Evolutionary conservation across 1,140 invertebrate genomes (phyloP).

Genomic region (Maconellicoccus hirsutus): DNA sequence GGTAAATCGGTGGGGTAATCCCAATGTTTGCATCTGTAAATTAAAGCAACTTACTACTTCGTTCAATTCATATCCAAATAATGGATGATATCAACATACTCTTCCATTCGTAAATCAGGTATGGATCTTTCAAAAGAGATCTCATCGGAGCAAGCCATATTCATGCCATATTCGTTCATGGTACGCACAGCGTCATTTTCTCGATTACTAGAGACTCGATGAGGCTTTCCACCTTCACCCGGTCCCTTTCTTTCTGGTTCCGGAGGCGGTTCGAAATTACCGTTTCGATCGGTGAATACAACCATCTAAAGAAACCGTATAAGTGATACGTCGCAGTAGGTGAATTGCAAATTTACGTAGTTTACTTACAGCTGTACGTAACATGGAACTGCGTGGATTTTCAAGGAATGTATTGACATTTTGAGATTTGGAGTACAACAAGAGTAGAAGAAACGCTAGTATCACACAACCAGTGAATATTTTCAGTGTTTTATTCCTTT

Average conservation of each 20-base stretch:
- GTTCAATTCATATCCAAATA: no score
- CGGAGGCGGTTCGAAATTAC: slow-evolving; percentile 57
- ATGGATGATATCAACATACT: slow-evolving; percentile 42
- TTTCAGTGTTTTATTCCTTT: slow-evolving; percentile 23
- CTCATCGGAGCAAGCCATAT: slow-evolving; percentile 91
- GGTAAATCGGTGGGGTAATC: slow-evolving; percentile 83
- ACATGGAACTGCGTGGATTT: not conserved
- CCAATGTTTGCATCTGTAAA: slow-evolving; percentile 82
- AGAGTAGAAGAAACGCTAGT: slow-evolving; percentile 14
- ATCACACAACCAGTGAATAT: slow-evolving; percentile 18
- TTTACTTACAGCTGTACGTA: slow-evolving; percentile 14
- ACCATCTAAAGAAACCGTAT: not conserved
- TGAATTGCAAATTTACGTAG: not conserved
- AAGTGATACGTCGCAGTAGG: not conserved
- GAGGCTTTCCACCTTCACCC: slow-evolving; percentile 69
- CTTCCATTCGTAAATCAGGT: slow-evolving; percentile 71
- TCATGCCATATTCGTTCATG: slow-evolving; percentile 88
- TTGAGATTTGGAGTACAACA: slow-evolving; percentile 19
- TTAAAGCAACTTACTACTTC: slow-evolving; percentile 19
- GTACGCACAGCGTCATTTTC: slow-evolving; percentile 64
- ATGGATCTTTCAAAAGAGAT: slow-evolving; percentile 69
- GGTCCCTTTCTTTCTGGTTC: slow-evolving; percentile 52
- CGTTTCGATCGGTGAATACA: slow-evolving; percentile 28
- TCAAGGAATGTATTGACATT: not conserved
- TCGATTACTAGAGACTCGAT: slow-evolving; percentile 44